A percentile compares a stretch with the other conserved stretches of the same genome.
Evolutionary conservation across 2,888 invertebrate species (phyloP).

Genomic region (Scaptodrosophila latifasciaeformis): DNA sequence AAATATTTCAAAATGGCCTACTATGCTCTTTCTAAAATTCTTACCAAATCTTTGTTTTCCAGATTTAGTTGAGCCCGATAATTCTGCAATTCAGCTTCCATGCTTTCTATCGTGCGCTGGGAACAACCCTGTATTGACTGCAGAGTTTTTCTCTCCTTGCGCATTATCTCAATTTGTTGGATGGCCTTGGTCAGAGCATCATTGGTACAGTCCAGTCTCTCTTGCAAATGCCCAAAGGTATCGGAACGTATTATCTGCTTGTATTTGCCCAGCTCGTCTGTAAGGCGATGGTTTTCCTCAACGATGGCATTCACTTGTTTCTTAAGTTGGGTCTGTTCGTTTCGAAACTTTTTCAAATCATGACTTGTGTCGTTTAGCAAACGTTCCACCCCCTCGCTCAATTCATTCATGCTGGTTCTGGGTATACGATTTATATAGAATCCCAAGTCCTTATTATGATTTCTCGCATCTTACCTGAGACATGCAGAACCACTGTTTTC

Average conservation of each 20-base stretch:
- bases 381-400: slow-evolving; percentile 57
- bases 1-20: too few relatives aligned
- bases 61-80: slow-evolving; percentile 71
- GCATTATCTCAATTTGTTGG: slow-evolving; percentile 71
- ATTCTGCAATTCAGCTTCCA: slow-evolving; percentile 81
- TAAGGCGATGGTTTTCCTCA: slow-evolving; percentile 71
- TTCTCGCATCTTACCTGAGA: too few relatives aligned
- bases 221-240: slow-evolving; percentile 28
- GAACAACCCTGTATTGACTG: slow-evolving; percentile 82
- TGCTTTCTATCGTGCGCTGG: slow-evolving; percentile 79
- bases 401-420: slow-evolving; percentile 34
- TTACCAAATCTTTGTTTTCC: slow-evolving; percentile 44
- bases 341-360: slow-evolving; percentile 60
- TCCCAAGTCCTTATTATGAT: too few relatives aligned
- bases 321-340: slow-evolving; percentile 64
- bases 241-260: slow-evolving; percentile 25
- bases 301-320: slow-evolving; percentile 69
- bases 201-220: slow-evolving; percentile 56
- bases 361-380: slow-evolving; percentile 59
- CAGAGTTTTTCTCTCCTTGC: slow-evolving; percentile 81
- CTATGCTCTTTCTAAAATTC: slow-evolving; percentile 17
- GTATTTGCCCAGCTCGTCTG: slow-evolving; percentile 49
- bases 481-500: too few relatives aligned
- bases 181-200: slow-evolving; percentile 72
- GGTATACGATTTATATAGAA: too few relatives aligned